phyloP scores from a whole-genome alignment of 53 echinoderm and acorn worm species.

The Astropecten irregularis region DNA sequence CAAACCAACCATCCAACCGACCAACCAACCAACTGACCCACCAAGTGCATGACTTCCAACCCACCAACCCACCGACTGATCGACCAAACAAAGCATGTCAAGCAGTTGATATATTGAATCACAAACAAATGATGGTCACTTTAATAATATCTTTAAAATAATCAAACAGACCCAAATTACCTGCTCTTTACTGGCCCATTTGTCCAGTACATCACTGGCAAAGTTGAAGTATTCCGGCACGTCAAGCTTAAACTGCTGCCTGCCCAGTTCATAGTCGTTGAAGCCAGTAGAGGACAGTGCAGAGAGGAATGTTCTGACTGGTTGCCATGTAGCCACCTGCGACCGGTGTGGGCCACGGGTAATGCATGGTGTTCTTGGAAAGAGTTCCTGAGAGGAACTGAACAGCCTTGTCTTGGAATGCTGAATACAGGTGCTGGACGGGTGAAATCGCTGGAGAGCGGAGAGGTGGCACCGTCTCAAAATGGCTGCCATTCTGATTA shows the following conservation, averaged over 20 bases:
- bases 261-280: constrained; percentile 91
- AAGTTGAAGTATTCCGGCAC: constrained; percentile 96
- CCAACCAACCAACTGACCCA: too few relatives aligned
- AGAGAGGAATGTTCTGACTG: constrained; percentile 66
- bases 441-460: neutral
- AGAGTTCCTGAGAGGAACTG: neutral
- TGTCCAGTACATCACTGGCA: constrained; percentile 85
- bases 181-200: constrained; percentile 88
- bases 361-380: neutral
- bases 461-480: neutral
- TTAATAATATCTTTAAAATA: too few relatives aligned
- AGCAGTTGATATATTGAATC: too few relatives aligned
- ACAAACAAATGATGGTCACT: too few relatives aligned
- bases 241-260: constrained; percentile 73
- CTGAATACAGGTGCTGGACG: neutral
- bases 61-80: too few relatives aligned
- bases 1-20: too few relatives aligned
- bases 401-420: neutral
- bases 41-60: too few relatives aligned
- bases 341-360: neutral
- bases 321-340: neutral
- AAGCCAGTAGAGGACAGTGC: constrained; percentile 90
- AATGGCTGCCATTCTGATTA: constrained; percentile 6
- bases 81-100: too few relatives aligned
- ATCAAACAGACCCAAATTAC: too few relatives aligned